Evolutionary conservation across 1,140 invertebrate species (phyloP), one percentile per base, ranked within the genome.

Genomic region (Ceratoteleas bidentatus): DNA sequence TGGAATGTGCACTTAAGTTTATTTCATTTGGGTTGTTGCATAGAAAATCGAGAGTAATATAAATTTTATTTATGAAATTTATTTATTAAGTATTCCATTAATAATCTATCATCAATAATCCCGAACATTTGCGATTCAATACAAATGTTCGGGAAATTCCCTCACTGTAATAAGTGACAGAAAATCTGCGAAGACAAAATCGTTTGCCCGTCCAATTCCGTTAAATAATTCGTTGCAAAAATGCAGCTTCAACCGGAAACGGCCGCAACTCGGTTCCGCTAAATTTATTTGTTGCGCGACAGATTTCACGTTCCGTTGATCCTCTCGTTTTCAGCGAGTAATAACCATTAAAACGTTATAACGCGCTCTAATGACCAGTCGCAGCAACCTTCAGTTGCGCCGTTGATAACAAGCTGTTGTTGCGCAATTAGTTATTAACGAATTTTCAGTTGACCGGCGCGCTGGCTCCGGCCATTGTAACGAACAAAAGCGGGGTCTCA

Each of bases 311-410:
- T 75, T 73, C 43, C 61, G 61, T 62, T 76, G 79, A 76, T 76
- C 64, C 68, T 38, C 73, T 76, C 72, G 66, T 81, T 75, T 72
- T 74, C 73, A 68, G 45, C 72, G 60, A 66, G 73, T 77, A 82
- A 82, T 82, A 77, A 82, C 80, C 80, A 82, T 82, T 82, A 82
- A 82, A 82, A 76, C 62, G 73, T 76, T 77, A 77, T 82, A 82
- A 82, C 80, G 73, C 36, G 73, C 68, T 77, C 61, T 77, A 82
- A 77, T 82, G 80, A 82, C 80, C 58, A 79, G 61, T 61, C 68
- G 66, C 47, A 32, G 54, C 33, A 77, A 73, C 66, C 73, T 82
- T 76, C 80, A 82, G 80, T 81, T 75, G 75, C 49, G 72, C 60
- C 54, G 79, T 68, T 82, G 73, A 77, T 76, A 82, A 82, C 79